Percentiles rank a stretch among this genome's conserved stretches.
Evolutionary conservation across 2,888 invertebrate species (phyloP).

Genomic region (Sinohyriopsis cumingii): DNA sequence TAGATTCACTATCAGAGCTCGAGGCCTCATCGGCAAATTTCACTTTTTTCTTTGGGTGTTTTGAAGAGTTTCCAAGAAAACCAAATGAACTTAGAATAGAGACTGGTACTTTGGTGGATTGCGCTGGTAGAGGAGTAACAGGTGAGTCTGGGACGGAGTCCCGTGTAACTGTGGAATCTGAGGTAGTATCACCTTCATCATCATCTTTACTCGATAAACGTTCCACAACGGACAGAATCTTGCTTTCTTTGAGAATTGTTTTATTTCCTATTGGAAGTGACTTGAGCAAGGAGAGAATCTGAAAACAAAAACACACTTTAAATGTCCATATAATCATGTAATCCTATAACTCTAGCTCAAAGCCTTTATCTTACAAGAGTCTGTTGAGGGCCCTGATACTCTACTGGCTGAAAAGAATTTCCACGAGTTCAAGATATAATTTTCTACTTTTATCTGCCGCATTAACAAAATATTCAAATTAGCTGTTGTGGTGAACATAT

Average conservation of each 20-base stretch:
- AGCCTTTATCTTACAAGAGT: no score
- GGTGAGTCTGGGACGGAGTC: slow-evolving; percentile 11
- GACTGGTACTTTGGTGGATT: slow-evolving; percentile 44
- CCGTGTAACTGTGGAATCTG: slow-evolving; percentile 5
- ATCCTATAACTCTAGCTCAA: no score
- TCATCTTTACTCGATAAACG: slow-evolving; percentile 6
- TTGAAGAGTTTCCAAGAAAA: slow-evolving; percentile 19
- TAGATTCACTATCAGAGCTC: slow-evolving; percentile 64
- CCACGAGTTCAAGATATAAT: no score
- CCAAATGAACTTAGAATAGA: slow-evolving; percentile 50
- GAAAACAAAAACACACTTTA: slow-evolving; percentile 19
- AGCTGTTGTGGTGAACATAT: no score
- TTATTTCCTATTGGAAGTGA: slow-evolving; percentile 93
- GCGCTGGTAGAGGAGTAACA: slow-evolving; percentile 18
- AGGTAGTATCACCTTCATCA: slow-evolving; percentile 29
- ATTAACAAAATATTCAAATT: no score
- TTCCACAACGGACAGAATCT: slow-evolving; percentile 84
- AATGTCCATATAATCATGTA: no score
- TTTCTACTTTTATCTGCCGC: no score
- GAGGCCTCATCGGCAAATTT: slow-evolving; percentile 62
- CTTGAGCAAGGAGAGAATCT: slow-evolving; percentile 86
- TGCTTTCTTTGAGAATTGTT: slow-evolving; percentile 92
- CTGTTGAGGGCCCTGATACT: no score
- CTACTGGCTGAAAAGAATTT: no score
- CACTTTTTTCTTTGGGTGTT: slow-evolving; percentile 52